phyloP scores from a whole-genome alignment of 2,888 invertebrate genomes.

The Torymus auratus region DNA sequence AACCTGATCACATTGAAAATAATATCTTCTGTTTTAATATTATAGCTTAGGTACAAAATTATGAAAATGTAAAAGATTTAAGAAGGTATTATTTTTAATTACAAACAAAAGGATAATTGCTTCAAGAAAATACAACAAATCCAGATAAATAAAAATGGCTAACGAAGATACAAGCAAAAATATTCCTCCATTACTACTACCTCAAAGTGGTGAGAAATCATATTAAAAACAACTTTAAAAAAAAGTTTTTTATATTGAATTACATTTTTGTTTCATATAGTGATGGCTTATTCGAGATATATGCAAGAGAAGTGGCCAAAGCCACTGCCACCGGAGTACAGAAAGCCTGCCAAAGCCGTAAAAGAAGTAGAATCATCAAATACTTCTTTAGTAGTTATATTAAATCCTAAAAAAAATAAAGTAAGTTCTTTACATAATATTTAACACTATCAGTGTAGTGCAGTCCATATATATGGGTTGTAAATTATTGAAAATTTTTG shows the following conservation, averaged over 20 bases:
- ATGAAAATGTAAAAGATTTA: no score
- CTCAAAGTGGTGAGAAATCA: slow-evolving; percentile 28
- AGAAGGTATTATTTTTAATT: no score
- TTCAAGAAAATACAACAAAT: no score
- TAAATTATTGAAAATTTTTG: background rate
- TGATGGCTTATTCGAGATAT: background rate
- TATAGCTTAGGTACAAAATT: no score
- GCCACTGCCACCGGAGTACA: slow-evolving; percentile 33
- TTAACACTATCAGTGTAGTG: no score
- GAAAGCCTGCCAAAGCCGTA: slow-evolving; percentile 33
- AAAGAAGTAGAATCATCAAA: background rate
- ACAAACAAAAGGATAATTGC: no score
- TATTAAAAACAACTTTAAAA: background rate
- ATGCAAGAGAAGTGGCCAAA: background rate
- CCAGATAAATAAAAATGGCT: background rate
- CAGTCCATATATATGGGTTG: no score
- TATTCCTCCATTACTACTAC: slow-evolving; percentile 8
- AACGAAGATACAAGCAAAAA: slow-evolving; percentile 5
- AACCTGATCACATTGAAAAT: no score
- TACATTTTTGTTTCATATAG: slow-evolving; percentile 2
- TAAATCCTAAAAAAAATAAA: slow-evolving; percentile 11
- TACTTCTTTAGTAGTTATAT: background rate
- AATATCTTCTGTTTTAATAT: no score
- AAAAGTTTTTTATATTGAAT: background rate
- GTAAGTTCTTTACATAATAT: slow-evolving; percentile 16